Evolutionary conservation across 1,140 invertebrate genomes (phyloP), one percentile per base, ranked within the genome.

Genomic region (Hylaeus volcanicus): DNA sequence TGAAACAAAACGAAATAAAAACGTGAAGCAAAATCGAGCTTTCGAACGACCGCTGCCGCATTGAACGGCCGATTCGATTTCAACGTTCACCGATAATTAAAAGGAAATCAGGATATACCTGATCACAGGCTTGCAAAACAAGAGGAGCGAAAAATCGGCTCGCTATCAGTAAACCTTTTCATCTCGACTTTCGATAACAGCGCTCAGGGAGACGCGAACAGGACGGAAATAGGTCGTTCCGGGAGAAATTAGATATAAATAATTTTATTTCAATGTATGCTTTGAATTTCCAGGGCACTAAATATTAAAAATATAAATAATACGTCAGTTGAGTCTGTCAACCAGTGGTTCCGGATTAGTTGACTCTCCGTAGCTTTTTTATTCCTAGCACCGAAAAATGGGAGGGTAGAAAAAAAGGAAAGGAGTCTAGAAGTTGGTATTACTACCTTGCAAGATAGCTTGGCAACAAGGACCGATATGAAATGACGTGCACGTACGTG

Each of bases 1-100:
- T 98, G 94, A 12, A 96, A 96, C 74, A 91, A 82, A 83, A 68
- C 66, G 58, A 64, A 48, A 56, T 11, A 15, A 6, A 9, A 55
- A 39, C 45, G 70, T 83, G 75, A 75, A 86, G 12, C 12, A 43
- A 51, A 72, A 72, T 43, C 53, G 45, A 41, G 39, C 12, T 41
- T 41, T 41, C 70, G 55, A n/a, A 45, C 3, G 26, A 26, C 26
- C 26, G 26, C 26, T 26, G 26, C 26, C 26, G 26, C 26, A 26
- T 26, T 26, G 26, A 26, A 26, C 26, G 26, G 26, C 26, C 45
- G 39, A 15, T 69, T 26, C 75, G 77, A 60, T 75, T 51, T 51
- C 26, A 37, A 68, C 51, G 48, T 71, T 78, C 68, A 56, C n/a
- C 56, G 51, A 43, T 53, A 81, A 56, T 74, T 80, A 39, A 41